Evolutionary conservation across 35 echinoderm and acorn worm species (phyloP).

Genomic region (Strongylocentrotus purpuratus): DNA sequence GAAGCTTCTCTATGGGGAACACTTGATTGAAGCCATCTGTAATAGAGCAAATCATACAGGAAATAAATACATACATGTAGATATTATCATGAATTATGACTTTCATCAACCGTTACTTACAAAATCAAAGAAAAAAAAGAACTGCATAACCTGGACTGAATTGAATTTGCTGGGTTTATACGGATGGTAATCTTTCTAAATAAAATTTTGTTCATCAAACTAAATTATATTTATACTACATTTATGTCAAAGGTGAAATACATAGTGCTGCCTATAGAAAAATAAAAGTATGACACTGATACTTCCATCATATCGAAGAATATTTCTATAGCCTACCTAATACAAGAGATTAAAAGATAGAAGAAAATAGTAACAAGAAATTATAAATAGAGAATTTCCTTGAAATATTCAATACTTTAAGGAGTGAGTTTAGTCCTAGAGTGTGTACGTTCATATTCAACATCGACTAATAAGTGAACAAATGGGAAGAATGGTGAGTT

Average conservation of each 20-base stretch:
- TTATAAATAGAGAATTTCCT: background rate
- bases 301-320: background rate
- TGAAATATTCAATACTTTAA: background rate
- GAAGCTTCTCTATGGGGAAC: slow-evolving; percentile 95
- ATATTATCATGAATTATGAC: background rate
- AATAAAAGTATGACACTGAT: background rate
- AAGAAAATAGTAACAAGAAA: background rate
- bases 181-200: no score
- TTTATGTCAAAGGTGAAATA: no score
- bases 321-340: no score
- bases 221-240: no score
- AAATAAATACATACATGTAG: background rate
- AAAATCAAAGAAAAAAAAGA: no score
- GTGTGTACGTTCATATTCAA: no score
- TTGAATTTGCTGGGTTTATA: no score
- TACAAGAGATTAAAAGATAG: background rate
- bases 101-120: no score
- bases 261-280: no score
- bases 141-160: no score
- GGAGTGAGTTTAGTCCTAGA: background rate
- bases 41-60: background rate
- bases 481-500: background rate
- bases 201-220: no score
- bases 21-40: slow-evolving; percentile 95
- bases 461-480: background rate